Evolutionary conservation across 2,888 invertebrate species (phyloP), one percentile per base, ranked within the genome.

Genomic region (Aquatica leii): DNA sequence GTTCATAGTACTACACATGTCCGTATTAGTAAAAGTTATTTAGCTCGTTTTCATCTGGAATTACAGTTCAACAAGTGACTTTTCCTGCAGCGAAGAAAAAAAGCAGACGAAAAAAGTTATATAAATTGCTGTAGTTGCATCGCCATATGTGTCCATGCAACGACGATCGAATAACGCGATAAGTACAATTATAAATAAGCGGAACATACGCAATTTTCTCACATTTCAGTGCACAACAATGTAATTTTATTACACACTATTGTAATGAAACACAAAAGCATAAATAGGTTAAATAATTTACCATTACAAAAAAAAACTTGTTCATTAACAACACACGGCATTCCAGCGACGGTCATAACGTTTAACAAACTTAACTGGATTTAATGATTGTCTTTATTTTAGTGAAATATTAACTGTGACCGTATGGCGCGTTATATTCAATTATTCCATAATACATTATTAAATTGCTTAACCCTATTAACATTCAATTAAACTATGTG

Each of bases 391-490:
- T 17, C 43, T 43, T 40, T 15, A 14, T 40, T 43, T 43, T 24
- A 24, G 24, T 24, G 24, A 24, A 24, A 24, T 6, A 24, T 24
- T 24, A 24, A 24, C 24, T 24, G 40, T 14, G 43, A 43, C 43
- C 43, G 43, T 15, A 43, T 43, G 43, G 43, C 17, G 43, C 17
- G 15, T 15, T 17, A 43, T 43, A 43, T 43, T 43, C 43, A 43
- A 43, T 43, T 43, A 43, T 17, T 43, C 8, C 43, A 43, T 43
- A 43, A 43, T 14, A 43, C 12, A 43, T 17, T 17, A 43, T 43
- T 43, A 43, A 12, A 43, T 43, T 43, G 43, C 15, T 43, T 43
- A 43, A 43, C 43, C 43, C 43, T 14, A 43, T 43, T 43, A 43
- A 43, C 43, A 43, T 43, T 43, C 17, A 14, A 17, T 43, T 43